Percentiles rank a stretch among this genome's conserved stretches.
phyloP scores from a whole-genome alignment of 2,888 invertebrate genomes.

The Rhamphomyia laevipes region DNA sequence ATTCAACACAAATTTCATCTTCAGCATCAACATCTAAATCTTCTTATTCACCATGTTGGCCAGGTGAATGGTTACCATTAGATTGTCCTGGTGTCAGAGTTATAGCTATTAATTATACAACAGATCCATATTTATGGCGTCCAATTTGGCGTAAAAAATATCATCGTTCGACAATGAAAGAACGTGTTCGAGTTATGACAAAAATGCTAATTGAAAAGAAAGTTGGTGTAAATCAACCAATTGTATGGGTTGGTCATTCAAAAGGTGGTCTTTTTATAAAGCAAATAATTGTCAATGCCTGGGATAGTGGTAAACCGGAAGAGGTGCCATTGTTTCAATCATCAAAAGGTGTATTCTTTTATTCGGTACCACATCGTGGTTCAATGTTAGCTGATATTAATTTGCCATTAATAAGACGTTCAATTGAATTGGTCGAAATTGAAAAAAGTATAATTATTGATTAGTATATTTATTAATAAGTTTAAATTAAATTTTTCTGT shows the following conservation, averaged over 20 bases:
- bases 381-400: slow-evolving; percentile 65
- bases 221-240: slow-evolving; percentile 62
- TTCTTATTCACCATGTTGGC: slow-evolving; percentile 71
- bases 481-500: too few relatives aligned
- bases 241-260: slow-evolving; percentile 71
- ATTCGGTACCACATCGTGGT: slow-evolving; percentile 78
- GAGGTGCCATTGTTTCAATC: slow-evolving; percentile 42
- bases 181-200: slow-evolving; percentile 62
- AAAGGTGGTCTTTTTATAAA: slow-evolving; percentile 83
- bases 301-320: slow-evolving; percentile 39
- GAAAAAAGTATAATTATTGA: slow-evolving; percentile 49
- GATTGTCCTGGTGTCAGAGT: slow-evolving; percentile 69
- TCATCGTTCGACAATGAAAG: slow-evolving; percentile 51
- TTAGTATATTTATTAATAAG: neutral
- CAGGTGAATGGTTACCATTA: slow-evolving; percentile 69
- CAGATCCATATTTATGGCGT: slow-evolving; percentile 65
- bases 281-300: slow-evolving; percentile 60
- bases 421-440: slow-evolving; percentile 67
- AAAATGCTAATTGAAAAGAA: slow-evolving; percentile 48
- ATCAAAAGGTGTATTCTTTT: slow-evolving; percentile 63
- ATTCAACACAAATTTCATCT: slow-evolving; percentile 18
- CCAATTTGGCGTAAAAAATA: slow-evolving; percentile 59
- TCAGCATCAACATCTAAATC: too few relatives aligned
- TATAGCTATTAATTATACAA: slow-evolving; percentile 71
- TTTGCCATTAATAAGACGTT: slow-evolving; percentile 60